A percentile compares a stretch with the other conserved stretches of the same genome.
Evolutionary conservation across 2,888 invertebrate species (phyloP).

Genomic region (Halictus quadricinctus): DNA sequence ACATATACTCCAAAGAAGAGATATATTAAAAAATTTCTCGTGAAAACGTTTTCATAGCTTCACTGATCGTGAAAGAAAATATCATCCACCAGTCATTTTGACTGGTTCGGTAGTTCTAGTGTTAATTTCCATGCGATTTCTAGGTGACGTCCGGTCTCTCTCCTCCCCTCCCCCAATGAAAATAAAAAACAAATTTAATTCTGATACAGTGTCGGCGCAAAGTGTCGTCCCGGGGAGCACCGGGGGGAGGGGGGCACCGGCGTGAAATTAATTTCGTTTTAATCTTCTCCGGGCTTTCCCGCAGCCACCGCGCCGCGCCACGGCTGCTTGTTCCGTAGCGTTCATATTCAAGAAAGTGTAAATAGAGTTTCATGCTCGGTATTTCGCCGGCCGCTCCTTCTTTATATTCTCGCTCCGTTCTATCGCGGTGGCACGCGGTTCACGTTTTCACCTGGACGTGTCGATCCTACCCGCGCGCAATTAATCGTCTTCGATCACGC

Average conservation of each 20-base stretch:
- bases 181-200: conserved; percentile 3
- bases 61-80: too few relatives aligned
- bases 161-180: not conserved
- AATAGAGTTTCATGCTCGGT: conserved; percentile 30
- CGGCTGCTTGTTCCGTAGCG: conserved; percentile 31
- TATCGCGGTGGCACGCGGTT: conserved; percentile 3
- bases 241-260: not conserved
- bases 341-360: conserved; percentile 56
- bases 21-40: too few relatives aligned
- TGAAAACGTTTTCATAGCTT: too few relatives aligned
- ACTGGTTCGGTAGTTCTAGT: too few relatives aligned
- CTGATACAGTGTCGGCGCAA: not conserved
- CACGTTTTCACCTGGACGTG: conserved; percentile 54
- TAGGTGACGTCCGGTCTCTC: not conserved
- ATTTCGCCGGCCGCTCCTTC: conserved; percentile 14
- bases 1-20: too few relatives aligned
- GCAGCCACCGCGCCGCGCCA: conserved; percentile 2
- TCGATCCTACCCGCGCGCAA: conserved; percentile 18
- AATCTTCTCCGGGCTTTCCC: conserved; percentile 30
- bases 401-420: conserved; percentile 20
- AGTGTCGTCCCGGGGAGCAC: not conserved
- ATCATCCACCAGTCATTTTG: too few relatives aligned
- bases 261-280: conserved; percentile 53
- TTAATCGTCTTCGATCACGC: conserved; percentile 49
- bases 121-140: not conserved